Percentiles rank a stretch among this genome's conserved stretches.
phyloP scores from a whole-genome alignment of 2,113 vertebrate genomes.

The Catharus fuscescens region DNA sequence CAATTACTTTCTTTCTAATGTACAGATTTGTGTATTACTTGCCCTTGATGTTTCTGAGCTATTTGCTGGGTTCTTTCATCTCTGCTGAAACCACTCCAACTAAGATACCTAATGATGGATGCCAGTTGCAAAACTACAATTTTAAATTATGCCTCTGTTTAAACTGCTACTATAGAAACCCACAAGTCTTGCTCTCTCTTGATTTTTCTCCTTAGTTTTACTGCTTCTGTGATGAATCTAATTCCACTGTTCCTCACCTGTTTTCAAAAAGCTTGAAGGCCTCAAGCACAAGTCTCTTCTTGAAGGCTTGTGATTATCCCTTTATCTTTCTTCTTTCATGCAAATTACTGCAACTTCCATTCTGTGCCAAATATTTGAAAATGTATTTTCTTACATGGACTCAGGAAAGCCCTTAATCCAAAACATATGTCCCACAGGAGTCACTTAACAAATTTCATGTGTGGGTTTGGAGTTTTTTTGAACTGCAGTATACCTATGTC shows the following conservation, averaged over 20 bases:
- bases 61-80: background rate
- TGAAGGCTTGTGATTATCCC: background rate
- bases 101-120: background rate
- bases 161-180: background rate
- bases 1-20: background rate
- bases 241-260: background rate
- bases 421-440: background rate
- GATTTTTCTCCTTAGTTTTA: background rate
- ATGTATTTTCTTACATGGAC: background rate
- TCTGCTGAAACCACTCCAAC: background rate
- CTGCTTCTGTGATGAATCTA: background rate
- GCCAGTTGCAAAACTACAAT: background rate
- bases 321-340: background rate
- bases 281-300: background rate
- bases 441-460: background rate
- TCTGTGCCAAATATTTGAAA: background rate
- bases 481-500: background rate
- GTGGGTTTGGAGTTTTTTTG: background rate
- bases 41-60: background rate
- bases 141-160: background rate
- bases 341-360: background rate
- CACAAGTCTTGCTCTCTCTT: background rate
- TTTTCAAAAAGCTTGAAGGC: background rate
- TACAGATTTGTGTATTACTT: background rate
- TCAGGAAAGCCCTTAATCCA: constrained; percentile 1